Evolutionary conservation across 2,113 vertebrate genomes (phyloP), one percentile per base, ranked within the genome.

Genomic region (Aptenodytes patagonicus): DNA sequence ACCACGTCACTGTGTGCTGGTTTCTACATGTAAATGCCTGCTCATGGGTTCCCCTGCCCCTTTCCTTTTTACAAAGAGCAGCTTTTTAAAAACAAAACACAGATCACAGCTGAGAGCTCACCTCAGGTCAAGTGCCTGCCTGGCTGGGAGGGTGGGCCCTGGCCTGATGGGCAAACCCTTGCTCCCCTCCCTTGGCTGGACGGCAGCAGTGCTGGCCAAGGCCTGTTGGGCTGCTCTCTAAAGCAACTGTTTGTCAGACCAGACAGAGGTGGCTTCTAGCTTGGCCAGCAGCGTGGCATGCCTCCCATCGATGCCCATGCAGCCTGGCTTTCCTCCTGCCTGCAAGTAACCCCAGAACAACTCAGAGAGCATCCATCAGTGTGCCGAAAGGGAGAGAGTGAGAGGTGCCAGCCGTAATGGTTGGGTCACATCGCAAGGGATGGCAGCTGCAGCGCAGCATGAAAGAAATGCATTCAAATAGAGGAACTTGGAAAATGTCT

Each of bases 401-500:
- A 91, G 86, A 83, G 77, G 65, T 65, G 80, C 51, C 0, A 0
- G 34, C 46, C 5, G 1, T 55, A 75, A 75, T 52, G 68, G 46
- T 46, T 55, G 86, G 83, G 80, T 89, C 94, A 47, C 16, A 2
- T 87, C 15, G 2, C 57, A 62, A 51, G 77, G 40, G 51, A 60
- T 2, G 7, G 66, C 75, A 89, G 86, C 92, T 87, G 89, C 61
- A 83, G 44, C 3, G 2, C 32, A 73, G 73, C 26, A 20, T 89
- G 83, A 93, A 93, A 95, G 79, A 91, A 73, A 76, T 51, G 34
- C 71, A 88, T 96, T 96, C 87, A 89, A 70, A 54, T 3, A 85
- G 70, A 93, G 58, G 89, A 92, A 84, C 80, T 57, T 77, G 90
- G 88, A 96, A 94, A 93, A 96, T 84, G 83, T 73, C 88, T 95